Base-by-base conservation (phyloP, 1,140 invertebrate species). In the Manduca sexta region DNA sequence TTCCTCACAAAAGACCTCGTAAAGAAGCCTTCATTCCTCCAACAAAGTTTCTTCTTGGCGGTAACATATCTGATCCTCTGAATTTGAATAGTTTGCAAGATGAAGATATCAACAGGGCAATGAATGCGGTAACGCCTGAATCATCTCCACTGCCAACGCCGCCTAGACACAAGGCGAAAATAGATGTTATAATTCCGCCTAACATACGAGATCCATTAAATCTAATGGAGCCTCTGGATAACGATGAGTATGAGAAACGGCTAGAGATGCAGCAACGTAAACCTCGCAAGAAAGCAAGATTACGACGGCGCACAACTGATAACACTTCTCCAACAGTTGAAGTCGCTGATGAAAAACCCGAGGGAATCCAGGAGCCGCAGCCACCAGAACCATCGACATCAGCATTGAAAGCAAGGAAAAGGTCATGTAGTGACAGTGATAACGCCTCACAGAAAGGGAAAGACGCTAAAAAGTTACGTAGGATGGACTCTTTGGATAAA, bases 41-140 rank as follows among this genome's bases (percentile, higher is more conserved):
- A 0, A 97, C 95, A 2, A 97, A 97, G 82, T 98, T 98, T 87
- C 86, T 98, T 4, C 88, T 98, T 1, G 97, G 97, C 41, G 97
- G 97, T 13, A 98, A 97, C 74, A 98, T 98, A 59, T 93, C 92
- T 56, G 97, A 99, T 88, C 97, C 97, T 0, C 82, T 99, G 8
- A 98, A 99, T 88, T 86, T 99, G 42, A 96, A 96, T 64, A 96
- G 96, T 74, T 88, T 98, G 64, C 93, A 95, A 75, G 92, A 96
- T 84, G 95, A 96, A 78, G 93, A 95, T 74, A 90, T 95, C 6
- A 94, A 94, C 54, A 89, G 92, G 64, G 91, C 92, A 21, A 92
- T 95, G 87, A 97, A 96, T 86, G 93, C 94, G 26, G 91, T 93
- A 0, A 97, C 96, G 6, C 95, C 95, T 40, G 91, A 94, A 61